Evolutionary conservation across 2,888 invertebrate genomes (phyloP), one percentile per base, ranked within the genome.

Genomic region (Troglohyphantes excavatus): DNA sequence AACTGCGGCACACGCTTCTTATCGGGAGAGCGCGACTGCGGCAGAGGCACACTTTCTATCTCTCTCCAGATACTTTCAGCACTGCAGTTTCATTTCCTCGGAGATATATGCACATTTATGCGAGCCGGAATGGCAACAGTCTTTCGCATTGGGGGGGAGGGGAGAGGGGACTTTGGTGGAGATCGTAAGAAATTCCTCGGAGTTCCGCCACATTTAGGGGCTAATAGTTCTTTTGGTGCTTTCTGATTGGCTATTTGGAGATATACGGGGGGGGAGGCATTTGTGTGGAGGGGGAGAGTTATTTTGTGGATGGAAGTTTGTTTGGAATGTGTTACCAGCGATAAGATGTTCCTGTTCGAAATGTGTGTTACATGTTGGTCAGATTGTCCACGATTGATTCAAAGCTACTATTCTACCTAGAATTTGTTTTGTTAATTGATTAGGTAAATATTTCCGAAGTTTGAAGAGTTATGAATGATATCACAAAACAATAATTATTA

Each of bases 181-280:
- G 5, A 33, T 78, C 78, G 65, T 78, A 78, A 78, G 78, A 78
- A 78, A 78, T 78, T 65, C 78, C 78, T 65, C n/a, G 78, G 19
- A 46, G 68, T 81, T 81, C 81, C 81, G 39, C 29, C 53, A 43
- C 68, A 81, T 81, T 81, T 81, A 67, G 46, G 23, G 17, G 19
- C 68, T 68, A 81, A 81, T 81, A 81, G 81, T 68, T 81, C 81
- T 81, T 81, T 81, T 81, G 53, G 29, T 81, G 81, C 9, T 46
- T n/a, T 68, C 68, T 81, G 81, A 81, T 81, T 81, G 81, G 67
- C 81, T 53, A 68, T 68, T 81, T 68, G 68, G 81, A 46, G 78
- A 39, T 23, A 39, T 13, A 21, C 63, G 39, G 39, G 23, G 17
- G n/a, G 23, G 27, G 43, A 39, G 27, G 33, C 33, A 33, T 53